phyloP scores from a whole-genome alignment of 2,113 vertebrate genomes.

The Agelaius phoeniceus region DNA sequence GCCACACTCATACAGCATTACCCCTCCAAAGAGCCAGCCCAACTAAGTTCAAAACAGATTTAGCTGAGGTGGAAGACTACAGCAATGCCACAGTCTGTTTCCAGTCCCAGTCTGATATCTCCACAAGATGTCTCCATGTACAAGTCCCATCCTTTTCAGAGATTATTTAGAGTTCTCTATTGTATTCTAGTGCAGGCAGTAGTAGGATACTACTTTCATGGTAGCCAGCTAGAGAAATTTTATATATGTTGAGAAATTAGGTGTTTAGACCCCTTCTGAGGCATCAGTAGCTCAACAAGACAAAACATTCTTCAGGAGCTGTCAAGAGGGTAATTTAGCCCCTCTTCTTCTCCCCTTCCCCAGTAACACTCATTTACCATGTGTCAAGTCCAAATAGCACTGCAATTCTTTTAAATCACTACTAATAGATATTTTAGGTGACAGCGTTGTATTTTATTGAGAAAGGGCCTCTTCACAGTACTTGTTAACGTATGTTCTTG shows the following conservation, averaged over 20 bases:
- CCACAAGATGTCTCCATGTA: background rate
- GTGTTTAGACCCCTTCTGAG: background rate
- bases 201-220: background rate
- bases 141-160: background rate
- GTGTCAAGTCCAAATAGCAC: constrained; percentile 52
- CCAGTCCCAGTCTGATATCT: background rate
- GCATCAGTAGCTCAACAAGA: background rate
- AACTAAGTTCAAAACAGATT: background rate
- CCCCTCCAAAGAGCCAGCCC: background rate
- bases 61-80: background rate
- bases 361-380: constrained; percentile 28
- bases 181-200: background rate
- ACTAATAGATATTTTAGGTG: constrained; percentile 58
- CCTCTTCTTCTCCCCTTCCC: background rate
- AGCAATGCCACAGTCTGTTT: background rate
- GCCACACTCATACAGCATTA: background rate
- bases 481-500: constrained; percentile 3
- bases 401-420: constrained; percentile 45
- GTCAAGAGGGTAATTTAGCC: constrained; percentile 27
- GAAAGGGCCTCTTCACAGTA: constrained; percentile 35
- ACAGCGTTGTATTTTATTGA: constrained; percentile 57
- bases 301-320: constrained; percentile 30
- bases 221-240: background rate
- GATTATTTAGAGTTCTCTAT: background rate
- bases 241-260: background rate